These are phyloP conservation scores for Xenopus laevis DNA, from an alignment of 2,113 vertebrate species.

Conservation along the genomic window DNA sequence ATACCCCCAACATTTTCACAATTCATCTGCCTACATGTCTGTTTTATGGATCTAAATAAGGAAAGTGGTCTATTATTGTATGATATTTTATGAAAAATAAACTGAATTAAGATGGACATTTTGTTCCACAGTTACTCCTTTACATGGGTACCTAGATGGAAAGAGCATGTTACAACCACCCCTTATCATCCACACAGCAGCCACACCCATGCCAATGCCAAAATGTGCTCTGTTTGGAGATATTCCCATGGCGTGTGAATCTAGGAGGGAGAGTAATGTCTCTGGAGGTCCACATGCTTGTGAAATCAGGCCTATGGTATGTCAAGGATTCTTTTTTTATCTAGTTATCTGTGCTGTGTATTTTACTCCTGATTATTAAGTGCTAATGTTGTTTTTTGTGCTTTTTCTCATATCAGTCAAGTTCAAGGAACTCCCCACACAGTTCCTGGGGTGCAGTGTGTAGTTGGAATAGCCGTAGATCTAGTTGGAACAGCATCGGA, in stretches of 20 bases:
- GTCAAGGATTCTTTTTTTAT: constrained; percentile 31
- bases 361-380: neutral
- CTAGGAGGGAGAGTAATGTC: constrained; percentile 76
- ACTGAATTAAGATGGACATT: neutral
- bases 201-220: constrained; percentile 91
- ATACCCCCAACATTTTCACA: too few relatives aligned
- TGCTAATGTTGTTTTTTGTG: constrained; percentile 1
- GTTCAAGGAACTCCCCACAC: constrained; percentile 76
- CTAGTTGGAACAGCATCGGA: constrained; percentile 91
- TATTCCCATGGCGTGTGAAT: constrained; percentile 64
- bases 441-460: constrained; percentile 82
- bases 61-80: too few relatives aligned
- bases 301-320: constrained; percentile 85
- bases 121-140: constrained; percentile 72
- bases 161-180: constrained; percentile 87
- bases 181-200: constrained; percentile 91
- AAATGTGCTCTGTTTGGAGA: constrained; percentile 73
- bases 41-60: too few relatives aligned
- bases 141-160: constrained; percentile 82
- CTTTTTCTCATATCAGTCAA: constrained; percentile 64
- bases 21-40: too few relatives aligned
- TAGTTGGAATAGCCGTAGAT: constrained; percentile 86
- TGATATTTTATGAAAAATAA: too few relatives aligned
- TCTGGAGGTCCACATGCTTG: constrained; percentile 71
- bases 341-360: too few relatives aligned